A percentile compares a stretch with the other conserved stretches of the same genome.
These are phyloP conservation scores for Echinops telfairi DNA, from an alignment of 2,113 vertebrate species.

Conservation along the genomic window DNA sequence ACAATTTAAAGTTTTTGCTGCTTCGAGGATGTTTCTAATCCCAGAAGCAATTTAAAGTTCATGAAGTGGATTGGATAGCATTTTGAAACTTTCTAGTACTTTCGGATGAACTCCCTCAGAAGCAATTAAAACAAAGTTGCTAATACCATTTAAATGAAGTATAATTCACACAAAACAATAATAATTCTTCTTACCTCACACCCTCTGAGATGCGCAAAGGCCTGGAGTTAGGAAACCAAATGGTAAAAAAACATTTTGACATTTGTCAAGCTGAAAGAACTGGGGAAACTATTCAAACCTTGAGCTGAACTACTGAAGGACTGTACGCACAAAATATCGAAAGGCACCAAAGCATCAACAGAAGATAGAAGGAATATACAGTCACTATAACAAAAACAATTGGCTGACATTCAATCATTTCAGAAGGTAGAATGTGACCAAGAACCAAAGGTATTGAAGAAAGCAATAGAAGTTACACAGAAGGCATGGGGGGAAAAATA, in stretches of 20 bases:
- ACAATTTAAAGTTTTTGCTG: slow-evolving; percentile 47
- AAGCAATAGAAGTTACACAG: neutral
- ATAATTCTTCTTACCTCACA: slow-evolving; percentile 27
- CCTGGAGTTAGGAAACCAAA: too few species aligned
- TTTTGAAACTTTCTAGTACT: slow-evolving; percentile 57
- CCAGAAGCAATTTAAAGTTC: slow-evolving; percentile 72
- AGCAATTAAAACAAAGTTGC: slow-evolving; percentile 65
- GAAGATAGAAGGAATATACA: too few species aligned
- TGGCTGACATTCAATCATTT: too few species aligned
- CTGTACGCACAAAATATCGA: too few species aligned
- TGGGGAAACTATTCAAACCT: too few species aligned
- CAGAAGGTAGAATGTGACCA: too few species aligned
- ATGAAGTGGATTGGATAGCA: neutral
- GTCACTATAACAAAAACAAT: neutral
- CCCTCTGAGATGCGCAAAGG: neutral
- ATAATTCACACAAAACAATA: neutral
- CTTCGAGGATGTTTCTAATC: slow-evolving; percentile 54
- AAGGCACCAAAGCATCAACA: too few species aligned
- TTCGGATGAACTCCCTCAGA: slow-evolving; percentile 63
- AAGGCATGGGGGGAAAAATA: neutral
- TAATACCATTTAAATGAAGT: slow-evolving; percentile 54
- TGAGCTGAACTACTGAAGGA: too few species aligned
- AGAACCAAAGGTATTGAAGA: too few species aligned
- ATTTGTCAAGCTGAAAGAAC: too few species aligned
- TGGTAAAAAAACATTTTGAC: too few species aligned